phyloP scores from a whole-genome alignment of 1,140 invertebrate genomes.

The Heliconius hewitsoni region DNA sequence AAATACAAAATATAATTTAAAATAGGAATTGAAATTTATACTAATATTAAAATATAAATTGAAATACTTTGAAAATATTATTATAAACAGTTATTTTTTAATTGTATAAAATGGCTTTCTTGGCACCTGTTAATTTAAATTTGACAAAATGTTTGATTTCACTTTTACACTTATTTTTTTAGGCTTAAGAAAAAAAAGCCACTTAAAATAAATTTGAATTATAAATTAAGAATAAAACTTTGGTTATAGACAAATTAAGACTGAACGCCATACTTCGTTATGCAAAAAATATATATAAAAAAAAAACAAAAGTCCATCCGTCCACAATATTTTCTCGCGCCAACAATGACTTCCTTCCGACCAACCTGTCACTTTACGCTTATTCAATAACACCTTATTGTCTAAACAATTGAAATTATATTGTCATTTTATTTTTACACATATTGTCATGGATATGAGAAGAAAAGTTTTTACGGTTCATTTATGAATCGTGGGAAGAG shows the following conservation, averaged over 20 bases:
- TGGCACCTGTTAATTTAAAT: no score
- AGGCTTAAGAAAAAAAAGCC: no score
- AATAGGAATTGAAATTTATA: no score
- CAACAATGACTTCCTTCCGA: slow-evolving; percentile 8
- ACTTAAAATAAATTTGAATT: no score
- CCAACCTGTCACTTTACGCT: slow-evolving; percentile 10
- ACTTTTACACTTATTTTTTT: no score
- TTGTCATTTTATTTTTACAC: slow-evolving; percentile 1
- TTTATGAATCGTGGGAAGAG: background rate
- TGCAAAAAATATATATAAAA: background rate
- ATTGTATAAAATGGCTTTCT: no score
- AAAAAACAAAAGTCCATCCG: background rate
- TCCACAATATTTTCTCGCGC: background rate
- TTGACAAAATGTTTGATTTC: no score
- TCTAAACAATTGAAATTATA: slow-evolving; percentile 4
- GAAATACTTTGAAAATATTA: no score
- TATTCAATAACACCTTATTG: slow-evolving; percentile 9
- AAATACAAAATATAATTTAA: no score
- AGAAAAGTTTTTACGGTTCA: background rate
- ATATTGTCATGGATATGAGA: background rate
- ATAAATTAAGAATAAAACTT: no score
- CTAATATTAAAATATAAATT: no score
- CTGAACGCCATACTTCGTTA: background rate
- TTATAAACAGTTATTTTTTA: no score
- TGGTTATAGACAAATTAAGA: background rate